Evolutionary conservation across 2,797 vertebrate genomes (phyloP), one percentile per base, ranked within the genome.

Genomic region (Orestias chungarensis): DNA sequence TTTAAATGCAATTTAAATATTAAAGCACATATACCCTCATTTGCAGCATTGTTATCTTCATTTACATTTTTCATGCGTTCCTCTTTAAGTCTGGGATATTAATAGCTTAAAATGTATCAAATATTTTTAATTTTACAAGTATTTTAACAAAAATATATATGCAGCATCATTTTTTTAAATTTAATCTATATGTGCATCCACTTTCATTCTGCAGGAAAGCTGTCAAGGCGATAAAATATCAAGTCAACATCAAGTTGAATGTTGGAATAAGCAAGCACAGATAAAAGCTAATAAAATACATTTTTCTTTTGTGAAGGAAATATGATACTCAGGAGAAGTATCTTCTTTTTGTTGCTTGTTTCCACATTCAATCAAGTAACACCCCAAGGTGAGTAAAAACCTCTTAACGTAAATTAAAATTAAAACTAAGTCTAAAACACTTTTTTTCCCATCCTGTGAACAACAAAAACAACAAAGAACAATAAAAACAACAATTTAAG

Each of bases 311-410:
- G 93, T 67, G 0, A 90, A 96, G 96, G 92, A 91, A 92, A 91
- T 82, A 96, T 95, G 93, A 93, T 91, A 88, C 92, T 91, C 87
- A 93, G 89, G 89, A 93, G 91, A 84, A 91, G 89, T 78, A 90
- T 96, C 80, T 91, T 96, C 80, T 77, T 93, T 82, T 93, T 95
- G 90, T 80, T 95, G 80, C 90, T 93, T 74, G 50, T 95, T 74
- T 92, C 96, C 76, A 62, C 95, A 73, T 93, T 94, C 89, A 88
- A 90, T 86, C 92, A 90, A 8, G 93, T 94, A 66, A 27, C 92
- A 62, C 71, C 94, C 90, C 92, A 94, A 91, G 96, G 97, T 98
- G 94, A 94, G 88, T 82, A 40, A 17, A 40, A 4, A 40, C 38
- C 9, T n/a, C n/a, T n/a, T n/a, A n/a, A n/a, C n/a, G n/a, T n/a